phyloP scores from a whole-genome alignment of 2,113 vertebrate species.

The Monarcha castaneiventris region DNA sequence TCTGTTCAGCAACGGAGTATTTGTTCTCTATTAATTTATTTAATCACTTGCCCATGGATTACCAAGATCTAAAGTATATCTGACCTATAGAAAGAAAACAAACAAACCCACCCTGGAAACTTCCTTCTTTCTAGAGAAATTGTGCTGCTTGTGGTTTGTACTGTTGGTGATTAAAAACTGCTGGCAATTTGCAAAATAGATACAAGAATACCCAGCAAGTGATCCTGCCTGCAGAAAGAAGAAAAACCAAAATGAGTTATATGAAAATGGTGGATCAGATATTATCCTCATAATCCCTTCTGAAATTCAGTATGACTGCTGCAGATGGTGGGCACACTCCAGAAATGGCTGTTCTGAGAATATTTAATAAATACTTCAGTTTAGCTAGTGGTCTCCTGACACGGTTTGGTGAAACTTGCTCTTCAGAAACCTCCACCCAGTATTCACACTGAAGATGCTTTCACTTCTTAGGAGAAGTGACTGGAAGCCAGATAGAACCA shows the following conservation, averaged over 20 bases:
- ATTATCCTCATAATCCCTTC: neutral
- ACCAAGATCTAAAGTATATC: conserved; percentile 8
- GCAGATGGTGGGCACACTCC: neutral
- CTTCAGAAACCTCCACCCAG: neutral
- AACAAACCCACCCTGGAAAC: conserved; percentile 34
- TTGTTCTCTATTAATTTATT: conserved; percentile 33
- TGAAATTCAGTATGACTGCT: neutral
- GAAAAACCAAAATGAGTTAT: neutral
- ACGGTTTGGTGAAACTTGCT: neutral
- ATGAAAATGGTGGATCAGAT: neutral
- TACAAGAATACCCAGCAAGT: neutral
- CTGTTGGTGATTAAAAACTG: neutral
- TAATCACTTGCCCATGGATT: conserved; percentile 5
- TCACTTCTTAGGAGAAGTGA: neutral
- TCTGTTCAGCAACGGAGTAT: neutral
- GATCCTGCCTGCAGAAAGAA: neutral
- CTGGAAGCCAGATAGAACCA: neutral
- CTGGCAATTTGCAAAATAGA: neutral
- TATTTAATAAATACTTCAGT: neutral
- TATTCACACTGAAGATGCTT: neutral
- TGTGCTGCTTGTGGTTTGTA: neutral
- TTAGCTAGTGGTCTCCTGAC: neutral
- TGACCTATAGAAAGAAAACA: conserved; percentile 12
- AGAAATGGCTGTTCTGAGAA: neutral
- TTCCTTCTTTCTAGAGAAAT: neutral